These are phyloP conservation scores for Setophaga petechia DNA, from an alignment of 2,113 vertebrate species.

Conservation along the genomic window DNA sequence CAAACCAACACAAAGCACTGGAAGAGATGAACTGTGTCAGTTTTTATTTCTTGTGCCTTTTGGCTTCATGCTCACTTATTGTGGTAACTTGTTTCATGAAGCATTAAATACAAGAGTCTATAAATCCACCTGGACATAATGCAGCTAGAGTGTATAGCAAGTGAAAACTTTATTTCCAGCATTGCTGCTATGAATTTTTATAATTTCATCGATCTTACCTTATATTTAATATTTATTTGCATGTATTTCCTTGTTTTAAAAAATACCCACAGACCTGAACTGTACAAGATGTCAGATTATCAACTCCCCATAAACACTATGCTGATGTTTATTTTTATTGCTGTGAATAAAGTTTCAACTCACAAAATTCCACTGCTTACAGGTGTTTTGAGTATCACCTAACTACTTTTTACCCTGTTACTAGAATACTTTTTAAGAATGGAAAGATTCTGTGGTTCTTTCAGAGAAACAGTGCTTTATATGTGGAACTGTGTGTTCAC, in stretches of 20 bases:
- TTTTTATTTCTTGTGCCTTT: constrained; percentile 48
- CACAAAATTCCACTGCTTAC: background rate
- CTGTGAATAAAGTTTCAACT: constrained; percentile 38
- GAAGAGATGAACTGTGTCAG: background rate
- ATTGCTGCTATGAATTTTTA: constrained; percentile 36
- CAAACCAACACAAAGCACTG: constrained; percentile 42
- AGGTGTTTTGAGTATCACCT: background rate
- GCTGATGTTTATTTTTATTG: constrained; percentile 1
- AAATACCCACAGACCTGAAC: background rate
- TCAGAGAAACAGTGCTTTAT: background rate
- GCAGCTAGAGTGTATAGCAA: background rate
- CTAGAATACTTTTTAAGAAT: background rate
- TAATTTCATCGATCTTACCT: background rate
- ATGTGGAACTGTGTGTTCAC: background rate
- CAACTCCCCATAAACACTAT: background rate
- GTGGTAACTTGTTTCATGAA: constrained; percentile 26
- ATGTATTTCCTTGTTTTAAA: constrained; percentile 37
- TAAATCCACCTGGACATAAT: background rate
- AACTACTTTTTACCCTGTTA: background rate
- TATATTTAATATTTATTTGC: constrained; percentile 64
- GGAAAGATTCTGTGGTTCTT: background rate
- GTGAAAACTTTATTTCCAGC: constrained; percentile 5
- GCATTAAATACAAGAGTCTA: background rate
- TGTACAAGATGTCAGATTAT: background rate
- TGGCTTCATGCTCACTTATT: constrained; percentile 3